A percentile compares a stretch with the other conserved stretches of the same genome.
Evolutionary conservation across 2,113 vertebrate species (phyloP).

Genomic region (Pimephales promelas): DNA sequence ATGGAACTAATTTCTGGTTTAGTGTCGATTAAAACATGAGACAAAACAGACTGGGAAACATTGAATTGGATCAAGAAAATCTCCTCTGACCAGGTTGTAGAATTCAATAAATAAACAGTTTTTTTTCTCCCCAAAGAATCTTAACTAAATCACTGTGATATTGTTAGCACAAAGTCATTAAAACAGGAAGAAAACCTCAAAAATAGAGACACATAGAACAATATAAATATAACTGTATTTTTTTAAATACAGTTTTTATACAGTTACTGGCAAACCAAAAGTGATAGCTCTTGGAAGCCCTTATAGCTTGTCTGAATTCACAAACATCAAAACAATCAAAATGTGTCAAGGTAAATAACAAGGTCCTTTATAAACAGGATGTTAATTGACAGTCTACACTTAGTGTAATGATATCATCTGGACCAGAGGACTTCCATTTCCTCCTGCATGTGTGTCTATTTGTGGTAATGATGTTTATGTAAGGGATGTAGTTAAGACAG

Average conservation of each 20-base stretch:
- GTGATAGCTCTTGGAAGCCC: neutral
- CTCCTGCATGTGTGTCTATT: conserved; percentile 6
- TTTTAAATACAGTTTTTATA: neutral
- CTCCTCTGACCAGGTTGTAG: too few relatives aligned
- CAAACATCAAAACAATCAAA: conserved; percentile 1
- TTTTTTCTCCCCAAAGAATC: too few relatives aligned
- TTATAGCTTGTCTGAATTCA: neutral
- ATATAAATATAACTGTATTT: too few relatives aligned
- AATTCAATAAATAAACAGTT: too few relatives aligned
- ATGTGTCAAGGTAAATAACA: neutral
- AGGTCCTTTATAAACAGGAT: conserved; percentile 1
- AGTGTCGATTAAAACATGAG: neutral
- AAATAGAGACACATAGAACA: neutral
- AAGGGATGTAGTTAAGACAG: conserved; percentile 38
- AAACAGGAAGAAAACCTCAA: neutral
- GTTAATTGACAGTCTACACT: conserved; percentile 24
- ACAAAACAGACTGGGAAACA: neutral
- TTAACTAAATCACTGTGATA: neutral
- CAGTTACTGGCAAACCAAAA: neutral
- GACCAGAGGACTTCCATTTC: conserved; percentile 42
- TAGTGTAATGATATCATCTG: conserved; percentile 32
- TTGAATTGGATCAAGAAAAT: neutral
- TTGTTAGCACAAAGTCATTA: neutral
- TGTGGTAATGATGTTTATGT: conserved; percentile 34
- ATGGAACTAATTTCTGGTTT: neutral